Percentiles rank a stretch among this genome's conserved stretches.
Evolutionary conservation across 2,797 vertebrate genomes (phyloP).

Genomic region (Morus bassanus): DNA sequence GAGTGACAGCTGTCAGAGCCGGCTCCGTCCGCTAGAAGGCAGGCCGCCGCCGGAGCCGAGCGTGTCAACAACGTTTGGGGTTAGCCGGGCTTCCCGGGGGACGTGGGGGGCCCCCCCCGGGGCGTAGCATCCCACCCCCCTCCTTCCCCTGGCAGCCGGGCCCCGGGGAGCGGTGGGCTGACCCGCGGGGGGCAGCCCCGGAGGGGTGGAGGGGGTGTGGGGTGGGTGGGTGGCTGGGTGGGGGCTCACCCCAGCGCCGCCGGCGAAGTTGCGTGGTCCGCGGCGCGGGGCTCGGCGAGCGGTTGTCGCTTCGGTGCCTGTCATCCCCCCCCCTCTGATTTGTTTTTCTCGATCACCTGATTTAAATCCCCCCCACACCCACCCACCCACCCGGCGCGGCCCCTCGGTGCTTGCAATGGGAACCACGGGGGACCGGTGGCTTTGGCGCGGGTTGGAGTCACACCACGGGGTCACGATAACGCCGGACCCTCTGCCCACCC

Average conservation of each 20-base stretch:
- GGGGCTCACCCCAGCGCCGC: background rate
- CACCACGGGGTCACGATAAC: background rate
- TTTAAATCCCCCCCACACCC: background rate
- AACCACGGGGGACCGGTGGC: background rate
- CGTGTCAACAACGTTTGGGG: background rate
- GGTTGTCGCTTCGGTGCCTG: constrained; percentile 20
- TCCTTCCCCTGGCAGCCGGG: background rate
- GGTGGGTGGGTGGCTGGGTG: background rate
- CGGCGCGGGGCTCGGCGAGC: background rate
- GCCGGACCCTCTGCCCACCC: background rate
- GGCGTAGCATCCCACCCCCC: background rate
- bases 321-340: constrained; percentile 10
- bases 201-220: background rate
- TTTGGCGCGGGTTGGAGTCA: background rate
- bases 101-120: constrained; percentile 1
- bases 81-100: background rate
- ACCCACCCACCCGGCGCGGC: background rate
- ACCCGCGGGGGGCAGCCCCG: background rate
- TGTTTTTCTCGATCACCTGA: constrained; percentile 58
- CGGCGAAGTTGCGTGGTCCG: constrained; percentile 12
- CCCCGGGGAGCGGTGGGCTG: background rate
- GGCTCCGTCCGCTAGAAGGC: constrained; percentile 29
- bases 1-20: constrained; percentile 68
- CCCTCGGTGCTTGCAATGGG: background rate
- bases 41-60: background rate